phyloP scores from a whole-genome alignment of 2,113 vertebrate genomes.

The Psilopogon haemacephalus region DNA sequence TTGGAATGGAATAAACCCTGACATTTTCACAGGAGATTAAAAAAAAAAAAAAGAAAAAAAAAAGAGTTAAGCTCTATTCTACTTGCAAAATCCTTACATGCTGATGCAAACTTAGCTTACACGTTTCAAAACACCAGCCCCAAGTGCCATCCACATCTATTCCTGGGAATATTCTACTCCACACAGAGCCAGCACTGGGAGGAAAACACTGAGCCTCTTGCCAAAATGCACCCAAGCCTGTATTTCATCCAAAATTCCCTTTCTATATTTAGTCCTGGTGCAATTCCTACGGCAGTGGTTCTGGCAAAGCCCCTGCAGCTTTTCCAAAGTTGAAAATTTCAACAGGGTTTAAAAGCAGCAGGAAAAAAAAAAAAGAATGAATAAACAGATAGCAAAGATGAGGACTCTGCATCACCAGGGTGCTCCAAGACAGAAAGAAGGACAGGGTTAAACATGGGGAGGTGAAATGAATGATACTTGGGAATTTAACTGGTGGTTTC shows the following conservation, averaged over 20 bases:
- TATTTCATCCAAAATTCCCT: constrained; percentile 24
- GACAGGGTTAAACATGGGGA: neutral
- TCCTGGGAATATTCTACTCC: constrained; percentile 32
- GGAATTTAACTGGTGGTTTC: accelerated
- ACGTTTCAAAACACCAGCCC: constrained; percentile 9
- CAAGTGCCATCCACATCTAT: constrained; percentile 15
- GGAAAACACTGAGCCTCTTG: neutral
- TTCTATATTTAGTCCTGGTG: constrained; percentile 44
- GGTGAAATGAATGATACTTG: neutral
- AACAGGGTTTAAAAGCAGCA: neutral
- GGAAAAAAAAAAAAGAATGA: too few species aligned
- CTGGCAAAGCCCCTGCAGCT: constrained; percentile 28
- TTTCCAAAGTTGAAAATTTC: neutral
- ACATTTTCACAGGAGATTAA: neutral
- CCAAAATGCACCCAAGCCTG: constrained; percentile 48
- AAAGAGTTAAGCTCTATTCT: neutral
- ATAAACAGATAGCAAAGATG: too few species aligned
- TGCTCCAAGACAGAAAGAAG: neutral
- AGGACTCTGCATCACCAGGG: accelerated
- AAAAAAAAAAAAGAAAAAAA: too few species aligned
- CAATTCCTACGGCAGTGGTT: constrained; percentile 25
- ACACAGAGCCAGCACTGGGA: neutral
- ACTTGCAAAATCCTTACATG: neutral
- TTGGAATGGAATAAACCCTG: constrained; percentile 1
- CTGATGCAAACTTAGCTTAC: constrained; percentile 15